phyloP scores from a whole-genome alignment of 2,888 invertebrate species.

The Acrocera orbiculus region DNA sequence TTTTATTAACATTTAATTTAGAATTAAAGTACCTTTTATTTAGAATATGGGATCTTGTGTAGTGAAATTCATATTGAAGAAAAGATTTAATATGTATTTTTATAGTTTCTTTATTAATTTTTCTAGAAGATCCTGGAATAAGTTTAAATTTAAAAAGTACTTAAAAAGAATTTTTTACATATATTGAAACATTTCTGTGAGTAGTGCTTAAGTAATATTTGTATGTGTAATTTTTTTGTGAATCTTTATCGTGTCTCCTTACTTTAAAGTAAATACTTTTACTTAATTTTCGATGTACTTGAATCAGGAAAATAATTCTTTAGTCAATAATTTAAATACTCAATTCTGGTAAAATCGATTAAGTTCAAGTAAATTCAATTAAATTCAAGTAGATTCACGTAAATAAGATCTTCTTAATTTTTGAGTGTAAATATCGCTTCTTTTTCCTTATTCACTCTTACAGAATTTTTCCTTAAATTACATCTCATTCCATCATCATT shows the following conservation, averaged over 20 bases:
- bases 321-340: too few relatives aligned
- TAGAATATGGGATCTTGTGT: constrained; percentile 1
- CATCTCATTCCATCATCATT: constrained; percentile 8
- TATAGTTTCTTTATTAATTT: constrained; percentile 8
- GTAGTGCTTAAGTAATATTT: constrained; percentile 10
- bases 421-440: constrained; percentile 9
- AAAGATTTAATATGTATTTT: constrained; percentile 7
- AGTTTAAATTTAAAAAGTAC: constrained; percentile 9
- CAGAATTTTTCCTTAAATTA: constrained; percentile 8
- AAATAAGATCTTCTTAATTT: constrained; percentile 9
- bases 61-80: background rate
- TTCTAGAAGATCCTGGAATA: constrained; percentile 9
- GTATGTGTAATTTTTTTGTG: constrained; percentile 7
- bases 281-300: too few relatives aligned
- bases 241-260: constrained; percentile 5
- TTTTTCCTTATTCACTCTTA: constrained; percentile 7
- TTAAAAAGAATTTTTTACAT: constrained; percentile 9
- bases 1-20: constrained; percentile 4
- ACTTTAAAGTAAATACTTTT: constrained; percentile 1
- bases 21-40: constrained; percentile 1
- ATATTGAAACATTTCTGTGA: constrained; percentile 7
- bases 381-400: constrained; percentile 5
- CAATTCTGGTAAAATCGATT: too few relatives aligned
- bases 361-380: too few relatives aligned
- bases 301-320: too few relatives aligned